A percentile compares a stretch with the other conserved stretches of the same genome.
These are phyloP conservation scores for Malthinus flaveolus DNA, from an alignment of 2,888 invertebrate genomes.

Conservation along the genomic window DNA sequence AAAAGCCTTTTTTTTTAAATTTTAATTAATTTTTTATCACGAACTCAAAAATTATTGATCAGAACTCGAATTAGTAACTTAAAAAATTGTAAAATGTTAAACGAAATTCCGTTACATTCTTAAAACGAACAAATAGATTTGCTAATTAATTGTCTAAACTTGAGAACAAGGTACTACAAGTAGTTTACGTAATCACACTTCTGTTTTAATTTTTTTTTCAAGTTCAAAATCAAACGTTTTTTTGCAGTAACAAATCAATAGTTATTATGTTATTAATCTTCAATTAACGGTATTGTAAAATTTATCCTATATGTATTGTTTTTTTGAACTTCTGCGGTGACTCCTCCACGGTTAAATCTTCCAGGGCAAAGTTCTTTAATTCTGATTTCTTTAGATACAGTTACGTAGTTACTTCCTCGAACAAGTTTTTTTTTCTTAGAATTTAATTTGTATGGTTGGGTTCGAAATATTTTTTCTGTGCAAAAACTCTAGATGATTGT, in stretches of 20 bases:
- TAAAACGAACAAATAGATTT: too few relatives aligned
- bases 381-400: slow-evolving; percentile 14
- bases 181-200: too few relatives aligned
- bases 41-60: too few relatives aligned
- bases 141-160: too few relatives aligned
- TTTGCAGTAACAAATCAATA: slow-evolving; percentile 13
- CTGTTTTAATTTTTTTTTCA: too few relatives aligned
- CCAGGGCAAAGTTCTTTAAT: slow-evolving; percentile 25
- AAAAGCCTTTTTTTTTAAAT: too few relatives aligned
- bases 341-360: slow-evolving; percentile 13
- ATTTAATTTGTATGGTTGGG: slow-evolving; percentile 14
- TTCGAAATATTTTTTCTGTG: slow-evolving; percentile 16
- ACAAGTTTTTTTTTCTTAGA: slow-evolving; percentile 18
- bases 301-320: slow-evolving; percentile 9
- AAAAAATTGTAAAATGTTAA: too few relatives aligned
- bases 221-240: slow-evolving; percentile 3
- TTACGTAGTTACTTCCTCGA: slow-evolving; percentile 21
- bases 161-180: too few relatives aligned
- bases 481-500: slow-evolving; percentile 15
- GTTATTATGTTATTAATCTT: slow-evolving; percentile 13
- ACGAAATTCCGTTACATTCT: too few relatives aligned
- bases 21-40: too few relatives aligned
- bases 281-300: slow-evolving; percentile 8
- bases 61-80: too few relatives aligned
- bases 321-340: slow-evolving; percentile 19